These are phyloP conservation scores for Branchinecta lynchi DNA, from an alignment of 1,140 invertebrate species.

Conservation along the genomic window DNA sequence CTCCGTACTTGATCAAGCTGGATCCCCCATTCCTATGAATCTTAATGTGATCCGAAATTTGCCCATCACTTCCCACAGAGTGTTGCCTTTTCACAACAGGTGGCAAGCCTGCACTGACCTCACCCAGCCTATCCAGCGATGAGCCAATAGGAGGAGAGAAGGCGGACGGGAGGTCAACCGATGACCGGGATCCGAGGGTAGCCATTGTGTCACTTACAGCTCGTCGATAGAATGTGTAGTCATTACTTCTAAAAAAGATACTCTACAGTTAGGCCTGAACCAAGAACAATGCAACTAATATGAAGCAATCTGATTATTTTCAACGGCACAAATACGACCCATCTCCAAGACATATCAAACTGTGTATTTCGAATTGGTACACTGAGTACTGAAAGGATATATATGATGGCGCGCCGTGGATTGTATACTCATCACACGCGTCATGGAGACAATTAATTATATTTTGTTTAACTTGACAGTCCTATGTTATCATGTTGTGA, in stretches of 20 bases:
- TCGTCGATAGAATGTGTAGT: background rate
- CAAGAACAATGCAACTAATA: background rate
- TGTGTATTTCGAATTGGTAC: background rate
- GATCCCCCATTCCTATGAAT: slow-evolving; percentile 2
- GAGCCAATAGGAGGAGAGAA: background rate
- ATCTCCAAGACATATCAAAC: background rate
- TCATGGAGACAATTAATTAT: no score
- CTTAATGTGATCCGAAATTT: background rate
- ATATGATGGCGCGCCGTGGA: background rate
- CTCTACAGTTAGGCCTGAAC: background rate
- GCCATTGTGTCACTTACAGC: background rate
- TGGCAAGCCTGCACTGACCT: background rate
- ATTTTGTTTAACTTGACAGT: no score
- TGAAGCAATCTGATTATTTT: background rate
- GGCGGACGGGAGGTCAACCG: background rate
- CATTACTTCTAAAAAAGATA: background rate
- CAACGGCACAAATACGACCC: background rate
- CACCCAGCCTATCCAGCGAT: background rate
- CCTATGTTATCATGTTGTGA: no score
- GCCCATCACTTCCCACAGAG: background rate
- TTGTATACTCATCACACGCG: no score
- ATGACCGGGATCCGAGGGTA: background rate
- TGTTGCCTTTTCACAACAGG: background rate
- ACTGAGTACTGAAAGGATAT: background rate
- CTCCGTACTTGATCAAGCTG: background rate